phyloP scores from a whole-genome alignment of 2,797 vertebrate species.

The Babyrousa celebensis region DNA sequence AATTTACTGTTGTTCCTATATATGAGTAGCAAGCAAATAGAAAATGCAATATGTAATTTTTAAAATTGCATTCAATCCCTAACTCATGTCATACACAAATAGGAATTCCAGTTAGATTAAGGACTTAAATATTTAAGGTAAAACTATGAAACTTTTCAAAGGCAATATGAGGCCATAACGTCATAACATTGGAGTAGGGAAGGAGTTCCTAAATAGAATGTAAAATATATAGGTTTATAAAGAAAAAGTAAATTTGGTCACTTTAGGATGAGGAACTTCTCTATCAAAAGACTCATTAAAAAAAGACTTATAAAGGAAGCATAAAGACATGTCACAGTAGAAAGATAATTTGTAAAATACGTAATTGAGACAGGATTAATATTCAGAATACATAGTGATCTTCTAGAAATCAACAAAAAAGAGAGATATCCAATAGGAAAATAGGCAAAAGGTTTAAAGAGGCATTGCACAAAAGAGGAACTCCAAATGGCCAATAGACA shows the following conservation, averaged over 20 bases:
- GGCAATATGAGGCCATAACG: neutral
- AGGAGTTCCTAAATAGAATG: neutral
- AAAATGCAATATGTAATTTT: neutral
- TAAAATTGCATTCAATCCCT: neutral
- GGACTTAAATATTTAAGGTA: neutral
- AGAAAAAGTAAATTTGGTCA: neutral
- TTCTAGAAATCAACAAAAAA: neutral
- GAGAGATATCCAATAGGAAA: neutral
- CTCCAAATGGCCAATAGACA: neutral
- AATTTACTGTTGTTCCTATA: neutral
- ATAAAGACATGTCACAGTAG: neutral
- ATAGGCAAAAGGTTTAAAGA: neutral
- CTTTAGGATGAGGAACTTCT: constrained; percentile 6
- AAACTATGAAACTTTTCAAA: neutral
- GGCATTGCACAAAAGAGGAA: neutral
- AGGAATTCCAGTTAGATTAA: neutral
- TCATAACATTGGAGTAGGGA: neutral
- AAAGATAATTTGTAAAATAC: constrained; percentile 30
- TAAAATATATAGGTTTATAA: neutral
- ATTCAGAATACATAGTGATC: neutral
- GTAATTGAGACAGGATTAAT: neutral
- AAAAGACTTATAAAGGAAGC: neutral
- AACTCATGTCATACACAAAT: neutral
- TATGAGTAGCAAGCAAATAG: neutral
- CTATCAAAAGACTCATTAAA: neutral